These are phyloP conservation scores for Anhinga anhinga DNA, from an alignment of 2,113 vertebrate species.

Conservation along the genomic window DNA sequence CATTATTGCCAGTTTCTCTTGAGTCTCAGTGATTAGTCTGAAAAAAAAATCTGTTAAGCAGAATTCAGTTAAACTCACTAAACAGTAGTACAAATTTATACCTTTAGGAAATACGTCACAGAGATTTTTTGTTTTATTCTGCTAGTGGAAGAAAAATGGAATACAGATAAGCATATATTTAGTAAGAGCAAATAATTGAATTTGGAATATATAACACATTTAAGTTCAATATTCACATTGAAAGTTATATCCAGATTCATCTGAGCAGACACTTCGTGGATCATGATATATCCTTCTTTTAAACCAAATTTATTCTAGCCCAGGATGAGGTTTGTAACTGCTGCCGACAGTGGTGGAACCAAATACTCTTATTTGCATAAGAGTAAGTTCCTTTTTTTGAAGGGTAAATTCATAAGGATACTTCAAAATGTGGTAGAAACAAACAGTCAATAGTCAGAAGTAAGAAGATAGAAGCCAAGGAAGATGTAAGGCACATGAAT, in stretches of 20 bases:
- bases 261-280: background rate
- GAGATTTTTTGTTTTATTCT: background rate
- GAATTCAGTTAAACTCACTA: background rate
- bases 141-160: background rate
- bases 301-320: background rate
- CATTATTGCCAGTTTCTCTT: background rate
- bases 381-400: background rate
- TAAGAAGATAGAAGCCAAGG: background rate
- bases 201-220: background rate
- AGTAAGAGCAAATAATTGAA: background rate
- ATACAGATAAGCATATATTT: background rate
- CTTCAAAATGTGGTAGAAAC: background rate
- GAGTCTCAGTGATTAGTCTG: background rate
- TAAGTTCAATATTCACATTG: background rate
- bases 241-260: background rate
- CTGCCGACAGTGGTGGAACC: background rate
- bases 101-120: background rate
- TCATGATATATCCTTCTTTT: background rate
- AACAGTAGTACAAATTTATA: background rate
- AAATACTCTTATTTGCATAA: background rate
- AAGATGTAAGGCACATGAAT: background rate
- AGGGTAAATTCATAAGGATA: background rate
- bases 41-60: background rate
- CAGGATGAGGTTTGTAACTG: background rate
- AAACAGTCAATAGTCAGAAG: background rate